phyloP scores from a whole-genome alignment of 2,888 invertebrate genomes.

The Caenorhabditis drosophilae region DNA sequence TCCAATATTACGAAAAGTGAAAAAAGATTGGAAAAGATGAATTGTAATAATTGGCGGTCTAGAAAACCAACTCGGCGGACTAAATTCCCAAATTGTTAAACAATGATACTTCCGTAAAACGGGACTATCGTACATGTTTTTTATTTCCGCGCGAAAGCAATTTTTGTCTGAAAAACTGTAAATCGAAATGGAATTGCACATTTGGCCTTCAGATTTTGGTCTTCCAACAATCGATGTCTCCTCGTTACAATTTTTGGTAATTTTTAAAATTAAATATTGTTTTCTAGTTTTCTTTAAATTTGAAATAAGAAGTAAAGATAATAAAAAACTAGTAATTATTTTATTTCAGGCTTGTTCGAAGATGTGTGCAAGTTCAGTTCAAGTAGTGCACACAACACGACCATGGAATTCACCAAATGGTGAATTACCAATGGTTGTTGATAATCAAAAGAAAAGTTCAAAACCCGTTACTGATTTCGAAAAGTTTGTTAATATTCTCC shows the following conservation, averaged over 20 bases:
- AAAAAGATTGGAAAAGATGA: too few species aligned
- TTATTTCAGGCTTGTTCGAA: constrained; percentile 76
- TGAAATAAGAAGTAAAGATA: constrained; percentile 5
- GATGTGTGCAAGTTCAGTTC: constrained; percentile 81
- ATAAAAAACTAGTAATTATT: constrained; percentile 5
- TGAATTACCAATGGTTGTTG: constrained; percentile 48
- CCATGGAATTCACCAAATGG: constrained; percentile 78
- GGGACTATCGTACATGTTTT: too few species aligned
- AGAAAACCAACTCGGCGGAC: too few species aligned
- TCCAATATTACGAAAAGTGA: too few species aligned
- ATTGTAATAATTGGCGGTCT: too few species aligned
- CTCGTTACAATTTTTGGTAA: constrained; percentile 82
- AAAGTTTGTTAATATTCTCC: constrained; percentile 53
- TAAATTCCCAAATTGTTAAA: too few species aligned
- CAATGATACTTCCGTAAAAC: too few species aligned
- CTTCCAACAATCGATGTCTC: constrained; percentile 84
- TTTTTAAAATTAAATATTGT: background rate
- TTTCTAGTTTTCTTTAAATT: background rate
- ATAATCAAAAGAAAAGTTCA: constrained; percentile 29
- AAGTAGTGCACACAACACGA: constrained; percentile 77
- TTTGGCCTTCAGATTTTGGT: constrained; percentile 87
- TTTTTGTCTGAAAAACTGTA: too few species aligned
- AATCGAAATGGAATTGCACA: constrained; percentile 76
- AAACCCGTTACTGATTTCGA: constrained; percentile 60
- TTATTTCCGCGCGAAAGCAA: too few species aligned